Evolutionary conservation across 2,888 invertebrate species (phyloP).

Genomic region (Megamerina dolium): DNA sequence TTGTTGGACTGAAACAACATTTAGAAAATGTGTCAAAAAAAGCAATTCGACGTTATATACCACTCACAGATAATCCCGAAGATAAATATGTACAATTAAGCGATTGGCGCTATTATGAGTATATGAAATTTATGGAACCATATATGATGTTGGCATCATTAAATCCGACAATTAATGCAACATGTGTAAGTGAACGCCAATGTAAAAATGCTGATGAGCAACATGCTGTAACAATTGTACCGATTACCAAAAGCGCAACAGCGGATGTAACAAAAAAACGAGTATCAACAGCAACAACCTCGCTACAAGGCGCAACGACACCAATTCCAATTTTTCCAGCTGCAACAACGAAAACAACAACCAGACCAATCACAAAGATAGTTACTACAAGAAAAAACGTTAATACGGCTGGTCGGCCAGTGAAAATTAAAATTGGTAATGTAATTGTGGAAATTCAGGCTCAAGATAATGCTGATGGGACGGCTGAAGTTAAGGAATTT

Average conservation of each 20-base stretch:
- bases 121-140: conserved; percentile 22
- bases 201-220: too few relatives aligned
- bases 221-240: background rate
- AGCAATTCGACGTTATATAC: conserved; percentile 19
- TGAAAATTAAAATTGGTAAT: conserved; percentile 9
- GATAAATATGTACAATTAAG: conserved; percentile 20
- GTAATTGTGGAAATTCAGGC: conserved; percentile 10
- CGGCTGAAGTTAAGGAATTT: too few relatives aligned
- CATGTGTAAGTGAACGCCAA: too few relatives aligned
- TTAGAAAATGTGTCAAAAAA: conserved; percentile 17
- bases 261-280: background rate
- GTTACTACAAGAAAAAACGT: too few relatives aligned
- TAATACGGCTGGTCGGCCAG: too few relatives aligned
- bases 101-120: conserved; percentile 20
- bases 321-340: background rate
- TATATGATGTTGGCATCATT: background rate
- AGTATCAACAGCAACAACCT: background rate
- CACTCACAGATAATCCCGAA: conserved; percentile 17
- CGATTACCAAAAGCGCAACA: background rate
- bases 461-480: too few relatives aligned
- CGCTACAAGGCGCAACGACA: background rate
- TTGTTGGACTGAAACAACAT: conserved; percentile 17
- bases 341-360: background rate
- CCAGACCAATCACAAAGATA: too few relatives aligned
- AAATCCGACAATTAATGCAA: background rate